Evolutionary conservation across 2,113 vertebrate species (phyloP).

Genomic region (Hystrix brachyura): DNA sequence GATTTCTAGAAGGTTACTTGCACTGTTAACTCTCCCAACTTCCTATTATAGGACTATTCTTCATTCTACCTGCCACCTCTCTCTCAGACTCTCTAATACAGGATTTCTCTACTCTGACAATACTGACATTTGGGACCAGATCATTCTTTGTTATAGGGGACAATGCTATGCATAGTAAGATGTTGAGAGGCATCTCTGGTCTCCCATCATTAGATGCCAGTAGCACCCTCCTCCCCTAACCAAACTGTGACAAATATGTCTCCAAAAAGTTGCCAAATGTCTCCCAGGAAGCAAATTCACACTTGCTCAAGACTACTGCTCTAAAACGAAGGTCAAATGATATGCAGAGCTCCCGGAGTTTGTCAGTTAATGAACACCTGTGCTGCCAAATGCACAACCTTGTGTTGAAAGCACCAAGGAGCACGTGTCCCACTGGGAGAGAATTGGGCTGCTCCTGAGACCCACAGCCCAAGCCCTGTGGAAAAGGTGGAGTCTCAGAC

Average conservation of each 20-base stretch:
- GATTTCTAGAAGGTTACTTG: background rate
- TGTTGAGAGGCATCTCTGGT: background rate
- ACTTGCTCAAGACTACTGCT: background rate
- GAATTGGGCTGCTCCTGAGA: background rate
- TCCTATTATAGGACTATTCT: slow-evolving; percentile 1
- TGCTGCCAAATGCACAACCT: background rate
- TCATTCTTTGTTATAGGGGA: background rate
- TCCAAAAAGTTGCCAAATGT: background rate
- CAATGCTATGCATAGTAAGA: background rate
- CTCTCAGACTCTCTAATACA: background rate
- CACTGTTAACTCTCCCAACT: background rate
- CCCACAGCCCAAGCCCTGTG: background rate
- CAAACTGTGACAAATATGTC: background rate
- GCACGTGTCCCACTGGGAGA: background rate
- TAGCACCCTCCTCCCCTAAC: background rate
- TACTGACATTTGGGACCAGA: background rate
- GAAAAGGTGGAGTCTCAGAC: background rate
- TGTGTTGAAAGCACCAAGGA: background rate
- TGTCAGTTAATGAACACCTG: background rate
- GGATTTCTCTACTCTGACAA: background rate
- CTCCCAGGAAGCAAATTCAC: background rate
- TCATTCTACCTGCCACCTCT: background rate
- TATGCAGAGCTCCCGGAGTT: background rate
- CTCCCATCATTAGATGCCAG: background rate
- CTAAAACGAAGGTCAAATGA: background rate